Evolutionary conservation across 2,888 invertebrate genomes (phyloP), one percentile per base, ranked within the genome.

Genomic region (Protodeltote pygarga): DNA sequence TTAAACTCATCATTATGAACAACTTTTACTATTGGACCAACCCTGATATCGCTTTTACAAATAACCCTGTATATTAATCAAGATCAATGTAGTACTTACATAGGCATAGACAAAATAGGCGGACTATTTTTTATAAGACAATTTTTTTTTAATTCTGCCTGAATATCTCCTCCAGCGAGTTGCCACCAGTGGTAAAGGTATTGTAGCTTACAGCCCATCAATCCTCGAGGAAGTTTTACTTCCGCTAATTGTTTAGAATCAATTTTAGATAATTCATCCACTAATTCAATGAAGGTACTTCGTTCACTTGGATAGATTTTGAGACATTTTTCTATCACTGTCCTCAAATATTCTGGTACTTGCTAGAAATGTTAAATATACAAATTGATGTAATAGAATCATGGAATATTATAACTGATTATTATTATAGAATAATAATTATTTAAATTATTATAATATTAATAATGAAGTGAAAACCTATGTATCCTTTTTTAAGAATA

Each of bases 141-240:
- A 81, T 98, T 97, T 77, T 97, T 97, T 77, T 97, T 97, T 19
- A 99, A 91, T 79, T 98, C 98, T 0, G 95, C 93, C 54, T 97
- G 96, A 39, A 98, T 96, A 88, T 99, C 98, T 0, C 98, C 98
- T 1, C 99, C 99, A 10, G 99, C 97, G 44, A 99, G 81, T 80
- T 97, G 97, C 99, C 99, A 99, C 87, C 98, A 94, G 80, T 98
- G 96, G 81, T 98, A 99, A 15, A 98, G 93, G 77, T 98, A 97
- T 54, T 96, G 94, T 58, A 98, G 89, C 6, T 95, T 93, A 54
- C 92, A 90, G 0, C 91, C 91, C 67, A 93, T 73, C 2, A 94
- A 71, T 28, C 89, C 76, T 45, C 83, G 63, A 28, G 79, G 92
- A 40, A 93, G 89, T 62, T 93, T 86, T 3, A 79, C 75, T 37